A percentile compares a stretch with the other conserved stretches of the same genome.
Conservation (phyloP, 2,113 vertebrate genomes). For the Pardalotus punctatus region DNA sequence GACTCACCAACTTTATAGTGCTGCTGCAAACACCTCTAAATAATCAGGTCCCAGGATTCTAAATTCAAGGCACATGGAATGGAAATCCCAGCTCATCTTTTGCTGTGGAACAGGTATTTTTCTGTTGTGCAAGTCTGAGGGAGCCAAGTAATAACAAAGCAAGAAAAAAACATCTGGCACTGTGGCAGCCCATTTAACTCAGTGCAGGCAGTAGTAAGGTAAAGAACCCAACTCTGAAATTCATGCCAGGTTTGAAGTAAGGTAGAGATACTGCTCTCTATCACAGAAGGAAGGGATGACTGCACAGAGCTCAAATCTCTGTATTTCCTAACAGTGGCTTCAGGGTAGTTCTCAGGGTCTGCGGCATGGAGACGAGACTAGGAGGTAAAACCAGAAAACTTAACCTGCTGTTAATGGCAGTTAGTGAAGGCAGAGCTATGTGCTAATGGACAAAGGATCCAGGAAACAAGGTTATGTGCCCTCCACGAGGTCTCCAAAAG, state of each 20-base stretch:
- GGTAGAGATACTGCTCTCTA: background rate
- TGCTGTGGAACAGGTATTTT: background rate
- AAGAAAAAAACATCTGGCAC: background rate
- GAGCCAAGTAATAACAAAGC: background rate
- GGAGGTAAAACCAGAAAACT: background rate
- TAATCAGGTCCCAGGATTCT: background rate
- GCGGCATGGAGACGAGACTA: background rate
- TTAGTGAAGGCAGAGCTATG: background rate
- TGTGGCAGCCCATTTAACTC: background rate
- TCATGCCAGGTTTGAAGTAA: background rate
- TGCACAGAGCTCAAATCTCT: background rate
- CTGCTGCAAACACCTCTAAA: conserved; percentile 8
- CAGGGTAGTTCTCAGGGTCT: background rate
- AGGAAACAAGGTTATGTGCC: background rate
- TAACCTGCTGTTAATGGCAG: background rate
- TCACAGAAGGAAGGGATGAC: background rate
- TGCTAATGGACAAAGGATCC: background rate
- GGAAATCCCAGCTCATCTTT: conserved; percentile 15
- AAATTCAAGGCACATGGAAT: conserved; percentile 8
- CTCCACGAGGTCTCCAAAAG: background rate
- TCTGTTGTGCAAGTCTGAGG: background rate
- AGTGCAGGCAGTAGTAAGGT: background rate
- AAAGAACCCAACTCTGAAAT: background rate
- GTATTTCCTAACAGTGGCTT: background rate
- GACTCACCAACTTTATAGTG: background rate